Conservation (phyloP, 1,140 invertebrate species). For the Sitodiplosis mosellana region DNA sequence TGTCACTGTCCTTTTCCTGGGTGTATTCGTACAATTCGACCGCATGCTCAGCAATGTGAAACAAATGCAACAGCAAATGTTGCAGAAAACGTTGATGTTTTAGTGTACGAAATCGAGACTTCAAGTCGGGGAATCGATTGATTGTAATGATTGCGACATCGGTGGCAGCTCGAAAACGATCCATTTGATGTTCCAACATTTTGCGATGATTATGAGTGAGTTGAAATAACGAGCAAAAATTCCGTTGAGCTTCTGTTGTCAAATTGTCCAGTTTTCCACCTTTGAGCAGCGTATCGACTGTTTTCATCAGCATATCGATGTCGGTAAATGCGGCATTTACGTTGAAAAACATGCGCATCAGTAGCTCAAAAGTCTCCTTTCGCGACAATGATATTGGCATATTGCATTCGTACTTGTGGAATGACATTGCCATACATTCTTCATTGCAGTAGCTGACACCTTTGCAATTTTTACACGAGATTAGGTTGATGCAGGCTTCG, state of each 20-base stretch:
- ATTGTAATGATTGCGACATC: neutral
- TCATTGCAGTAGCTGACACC: neutral
- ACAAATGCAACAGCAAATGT: neutral
- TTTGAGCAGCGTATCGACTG: neutral
- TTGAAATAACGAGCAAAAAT: neutral
- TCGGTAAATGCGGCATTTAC: neutral
- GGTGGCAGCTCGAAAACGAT: neutral
- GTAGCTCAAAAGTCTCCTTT: neutral
- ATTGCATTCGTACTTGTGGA: neutral
- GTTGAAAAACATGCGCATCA: neutral
- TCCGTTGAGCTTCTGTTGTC: neutral
- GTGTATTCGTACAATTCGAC: too few relatives aligned
- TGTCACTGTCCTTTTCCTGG: too few relatives aligned
- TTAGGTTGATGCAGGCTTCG: neutral
- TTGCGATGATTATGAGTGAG: neutral
- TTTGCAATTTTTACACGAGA: neutral
- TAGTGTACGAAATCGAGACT: neutral
- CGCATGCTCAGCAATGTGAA: neutral
- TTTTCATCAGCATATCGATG: neutral
- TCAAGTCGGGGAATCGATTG: neutral
- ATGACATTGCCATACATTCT: neutral
- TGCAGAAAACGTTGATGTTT: neutral
- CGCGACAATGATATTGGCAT: neutral
- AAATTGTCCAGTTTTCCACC: neutral
- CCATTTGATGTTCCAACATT: neutral